Percentiles rank a stretch among this genome's conserved stretches.
These are phyloP conservation scores for Hemicentrotus pulcherrimus DNA, from an alignment of 35 echinoderm and acorn worm species.

Conservation along the genomic window DNA sequence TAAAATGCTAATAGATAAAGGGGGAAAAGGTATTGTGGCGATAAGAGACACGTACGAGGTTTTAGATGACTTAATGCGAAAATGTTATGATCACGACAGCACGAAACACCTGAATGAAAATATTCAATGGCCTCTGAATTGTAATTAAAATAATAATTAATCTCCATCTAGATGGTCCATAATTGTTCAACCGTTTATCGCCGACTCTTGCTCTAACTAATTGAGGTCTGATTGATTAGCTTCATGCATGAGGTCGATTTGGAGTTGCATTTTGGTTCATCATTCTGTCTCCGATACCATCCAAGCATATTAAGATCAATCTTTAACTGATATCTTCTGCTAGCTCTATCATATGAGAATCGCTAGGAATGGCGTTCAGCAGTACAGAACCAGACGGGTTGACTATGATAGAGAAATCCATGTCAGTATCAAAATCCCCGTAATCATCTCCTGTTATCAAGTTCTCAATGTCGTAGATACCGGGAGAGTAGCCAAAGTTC, in stretches of 20 bases:
- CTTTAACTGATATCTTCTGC: not conserved
- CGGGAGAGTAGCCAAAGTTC: slow-evolving; percentile 51
- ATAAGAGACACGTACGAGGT: too few relatives aligned
- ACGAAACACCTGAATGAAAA: too few relatives aligned
- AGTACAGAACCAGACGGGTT: slow-evolving; percentile 58
- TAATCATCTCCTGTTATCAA: slow-evolving; percentile 55
- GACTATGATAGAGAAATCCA: slow-evolving; percentile 62
- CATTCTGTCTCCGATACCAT: not conserved
- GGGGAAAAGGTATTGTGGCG: too few relatives aligned
- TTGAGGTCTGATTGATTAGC: not conserved
- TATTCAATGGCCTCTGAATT: too few relatives aligned
- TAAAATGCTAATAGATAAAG: too few relatives aligned
- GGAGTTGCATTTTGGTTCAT: not conserved
- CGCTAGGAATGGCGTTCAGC: slow-evolving; percentile 66
- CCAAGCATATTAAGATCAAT: not conserved
- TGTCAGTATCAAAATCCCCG: slow-evolving; percentile 59
- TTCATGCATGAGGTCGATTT: not conserved
- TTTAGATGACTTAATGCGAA: too few relatives aligned
- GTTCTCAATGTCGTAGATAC: slow-evolving; percentile 65
- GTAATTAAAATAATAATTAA: too few relatives aligned
- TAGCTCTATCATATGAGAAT: not conserved
- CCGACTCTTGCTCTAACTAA: not conserved
- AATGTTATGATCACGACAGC: too few relatives aligned
- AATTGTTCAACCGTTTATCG: not conserved
- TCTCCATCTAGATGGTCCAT: not conserved